Percentiles rank a stretch among this genome's conserved stretches.
Conservation (phyloP, 2,888 invertebrate species). For the Conomelus anceps region DNA sequence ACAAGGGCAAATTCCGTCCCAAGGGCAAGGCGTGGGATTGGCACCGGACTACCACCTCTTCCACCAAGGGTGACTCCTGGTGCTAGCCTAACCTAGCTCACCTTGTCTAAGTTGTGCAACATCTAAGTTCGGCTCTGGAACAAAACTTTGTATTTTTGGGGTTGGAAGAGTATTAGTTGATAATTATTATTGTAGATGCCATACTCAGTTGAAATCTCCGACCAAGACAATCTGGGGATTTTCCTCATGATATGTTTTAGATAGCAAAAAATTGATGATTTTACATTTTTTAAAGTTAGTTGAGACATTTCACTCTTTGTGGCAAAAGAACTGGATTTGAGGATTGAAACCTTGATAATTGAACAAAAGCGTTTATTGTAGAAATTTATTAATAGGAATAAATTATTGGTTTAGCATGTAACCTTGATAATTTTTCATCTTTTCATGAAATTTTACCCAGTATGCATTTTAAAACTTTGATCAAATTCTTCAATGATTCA, state of each 20-base stretch:
- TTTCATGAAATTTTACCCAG: no score
- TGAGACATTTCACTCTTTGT: not conserved
- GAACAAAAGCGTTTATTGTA: no score
- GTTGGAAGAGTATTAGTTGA: not conserved
- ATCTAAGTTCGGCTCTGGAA: not conserved
- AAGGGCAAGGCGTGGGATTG: slow-evolving; percentile 70
- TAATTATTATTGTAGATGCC: not conserved
- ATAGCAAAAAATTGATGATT: not conserved
- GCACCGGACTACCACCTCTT: slow-evolving; percentile 37
- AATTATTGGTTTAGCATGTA: no score
- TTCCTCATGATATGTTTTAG: no score
- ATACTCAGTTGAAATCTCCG: not conserved
- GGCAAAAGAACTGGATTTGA: no score
- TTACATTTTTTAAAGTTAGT: not conserved
- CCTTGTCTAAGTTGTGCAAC: not conserved
- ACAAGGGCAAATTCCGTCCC: slow-evolving; percentile 60
- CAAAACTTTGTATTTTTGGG: not conserved
- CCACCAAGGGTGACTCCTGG: slow-evolving; percentile 30
- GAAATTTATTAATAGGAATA: no score
- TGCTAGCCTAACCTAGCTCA: slow-evolving; percentile 30
- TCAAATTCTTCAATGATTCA: no score
- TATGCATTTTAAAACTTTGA: no score
- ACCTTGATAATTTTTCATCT: no score
- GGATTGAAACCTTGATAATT: no score
- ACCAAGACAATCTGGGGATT: no score